Conservation (phyloP, 2,888 invertebrate genomes). For the Blera fallax region DNA sequence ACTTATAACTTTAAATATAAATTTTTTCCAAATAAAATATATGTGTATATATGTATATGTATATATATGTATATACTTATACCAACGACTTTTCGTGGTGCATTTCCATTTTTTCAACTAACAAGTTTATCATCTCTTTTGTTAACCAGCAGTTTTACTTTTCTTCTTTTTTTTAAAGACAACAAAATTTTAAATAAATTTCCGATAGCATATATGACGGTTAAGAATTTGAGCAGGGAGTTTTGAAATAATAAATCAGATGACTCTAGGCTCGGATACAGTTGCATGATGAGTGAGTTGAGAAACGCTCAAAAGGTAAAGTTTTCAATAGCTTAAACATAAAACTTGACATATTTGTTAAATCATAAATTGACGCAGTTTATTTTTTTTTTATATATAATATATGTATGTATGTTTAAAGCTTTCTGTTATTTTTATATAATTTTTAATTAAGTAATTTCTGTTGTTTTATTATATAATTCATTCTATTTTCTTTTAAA, state of each 20-base stretch:
- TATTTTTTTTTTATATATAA: conserved; percentile 17
- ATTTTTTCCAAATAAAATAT: conserved; percentile 66
- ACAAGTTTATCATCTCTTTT: conserved; percentile 68
- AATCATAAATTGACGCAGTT: conserved; percentile 68
- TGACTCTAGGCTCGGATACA: conserved; percentile 67
- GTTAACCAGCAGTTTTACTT: conserved; percentile 69
- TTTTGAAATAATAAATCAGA: conserved; percentile 8
- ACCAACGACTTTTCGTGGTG: conserved; percentile 41
- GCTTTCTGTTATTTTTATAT: conserved; percentile 39
- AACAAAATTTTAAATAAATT: conserved; percentile 2
- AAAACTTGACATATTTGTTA: conserved; percentile 29
- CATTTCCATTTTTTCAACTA: conserved; percentile 43
- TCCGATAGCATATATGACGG: not conserved
- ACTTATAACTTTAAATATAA: conserved; percentile 69
- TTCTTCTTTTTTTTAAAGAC: not conserved
- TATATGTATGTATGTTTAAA: conserved; percentile 47
- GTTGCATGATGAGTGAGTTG: conserved; percentile 47
- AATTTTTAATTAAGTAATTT: conserved; percentile 17
- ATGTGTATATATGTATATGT: conserved; percentile 52
- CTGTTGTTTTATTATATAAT: conserved; percentile 2
- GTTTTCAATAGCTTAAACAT: not conserved
- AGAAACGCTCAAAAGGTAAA: conserved; percentile 11
- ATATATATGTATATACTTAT: conserved; percentile 43
- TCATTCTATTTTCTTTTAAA: not conserved
- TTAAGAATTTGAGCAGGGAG: not conserved